phyloP scores from a whole-genome alignment of 2,113 vertebrate species.

The Typhlomys cinereus region DNA sequence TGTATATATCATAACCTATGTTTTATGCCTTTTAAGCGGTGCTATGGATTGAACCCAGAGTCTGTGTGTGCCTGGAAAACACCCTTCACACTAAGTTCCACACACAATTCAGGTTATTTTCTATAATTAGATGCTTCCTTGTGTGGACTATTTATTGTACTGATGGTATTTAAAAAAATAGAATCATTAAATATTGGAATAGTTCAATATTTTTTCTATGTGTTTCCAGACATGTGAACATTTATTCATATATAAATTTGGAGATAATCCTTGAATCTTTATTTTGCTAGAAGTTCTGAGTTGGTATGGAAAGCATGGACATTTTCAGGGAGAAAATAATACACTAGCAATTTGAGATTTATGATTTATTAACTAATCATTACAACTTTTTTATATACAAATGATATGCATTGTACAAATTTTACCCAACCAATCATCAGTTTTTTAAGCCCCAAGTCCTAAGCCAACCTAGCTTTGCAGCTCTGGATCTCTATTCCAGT shows the following conservation, averaged over 20 bases:
- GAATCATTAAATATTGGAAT: background rate
- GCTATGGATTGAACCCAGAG: background rate
- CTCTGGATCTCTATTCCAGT: background rate
- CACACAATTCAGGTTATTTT: background rate
- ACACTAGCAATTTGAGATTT: background rate
- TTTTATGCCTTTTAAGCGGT: background rate
- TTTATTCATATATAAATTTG: conserved; percentile 21
- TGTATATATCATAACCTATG: background rate
- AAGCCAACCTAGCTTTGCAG: too few relatives aligned
- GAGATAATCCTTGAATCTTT: background rate
- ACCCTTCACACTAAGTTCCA: background rate
- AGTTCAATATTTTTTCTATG: background rate
- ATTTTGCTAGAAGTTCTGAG: background rate
- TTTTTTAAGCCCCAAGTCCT: background rate
- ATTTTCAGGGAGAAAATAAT: background rate
- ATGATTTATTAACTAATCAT: background rate
- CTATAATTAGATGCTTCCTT: background rate
- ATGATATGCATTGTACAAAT: background rate
- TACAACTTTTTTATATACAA: too few relatives aligned
- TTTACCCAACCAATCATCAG: background rate
- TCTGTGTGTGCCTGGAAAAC: too few relatives aligned
- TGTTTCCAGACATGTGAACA: background rate
- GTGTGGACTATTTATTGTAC: background rate
- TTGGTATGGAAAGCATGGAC: background rate
- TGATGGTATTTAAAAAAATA: background rate